Evolutionary conservation across 2,888 invertebrate genomes (phyloP).

Genomic region (Alitta virens): DNA sequence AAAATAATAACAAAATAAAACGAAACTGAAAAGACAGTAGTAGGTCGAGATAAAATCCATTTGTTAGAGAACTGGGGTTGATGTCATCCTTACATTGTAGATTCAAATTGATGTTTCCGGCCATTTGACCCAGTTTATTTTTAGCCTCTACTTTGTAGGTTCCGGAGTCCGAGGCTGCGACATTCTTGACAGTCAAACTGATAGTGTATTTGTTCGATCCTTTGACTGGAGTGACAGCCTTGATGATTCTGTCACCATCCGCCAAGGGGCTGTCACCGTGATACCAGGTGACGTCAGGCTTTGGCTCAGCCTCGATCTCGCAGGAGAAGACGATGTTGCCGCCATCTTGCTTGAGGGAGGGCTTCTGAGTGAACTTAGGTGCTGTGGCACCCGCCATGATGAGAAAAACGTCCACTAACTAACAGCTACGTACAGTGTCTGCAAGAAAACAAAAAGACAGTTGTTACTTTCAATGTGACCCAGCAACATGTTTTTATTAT

Average conservation of each 20-base stretch:
- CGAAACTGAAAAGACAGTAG: too few species aligned
- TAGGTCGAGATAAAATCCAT: too few species aligned
- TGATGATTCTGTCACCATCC: conserved; percentile 9
- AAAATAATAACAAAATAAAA: too few species aligned
- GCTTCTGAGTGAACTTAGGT: conserved; percentile 97
- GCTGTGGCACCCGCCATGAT: conserved; percentile 60
- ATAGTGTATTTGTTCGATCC: conserved; percentile 20
- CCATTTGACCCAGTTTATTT: conserved; percentile 77
- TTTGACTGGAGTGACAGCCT: neutral
- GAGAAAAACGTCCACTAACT: neutral
- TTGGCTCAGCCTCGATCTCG: conserved; percentile 89
- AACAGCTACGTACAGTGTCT: too few species aligned
- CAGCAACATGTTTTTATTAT: too few species aligned
- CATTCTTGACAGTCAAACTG: conserved; percentile 64
- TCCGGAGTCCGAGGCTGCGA: conserved; percentile 75
- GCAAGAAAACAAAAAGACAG: too few species aligned
- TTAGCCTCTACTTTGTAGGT: conserved; percentile 99
- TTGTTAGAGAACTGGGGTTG: too few species aligned
- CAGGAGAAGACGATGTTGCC: conserved; percentile 88
- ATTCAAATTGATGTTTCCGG: conserved; percentile 29
- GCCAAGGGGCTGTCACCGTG: conserved; percentile 64
- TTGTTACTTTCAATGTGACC: too few species aligned
- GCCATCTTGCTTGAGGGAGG: conserved; percentile 96
- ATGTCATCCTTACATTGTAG: conserved; percentile 10
- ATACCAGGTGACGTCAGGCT: conserved; percentile 94